Percentiles rank a stretch among this genome's conserved stretches.
Conservation (phyloP, 2,113 vertebrate species). For the Aix galericulata region DNA sequence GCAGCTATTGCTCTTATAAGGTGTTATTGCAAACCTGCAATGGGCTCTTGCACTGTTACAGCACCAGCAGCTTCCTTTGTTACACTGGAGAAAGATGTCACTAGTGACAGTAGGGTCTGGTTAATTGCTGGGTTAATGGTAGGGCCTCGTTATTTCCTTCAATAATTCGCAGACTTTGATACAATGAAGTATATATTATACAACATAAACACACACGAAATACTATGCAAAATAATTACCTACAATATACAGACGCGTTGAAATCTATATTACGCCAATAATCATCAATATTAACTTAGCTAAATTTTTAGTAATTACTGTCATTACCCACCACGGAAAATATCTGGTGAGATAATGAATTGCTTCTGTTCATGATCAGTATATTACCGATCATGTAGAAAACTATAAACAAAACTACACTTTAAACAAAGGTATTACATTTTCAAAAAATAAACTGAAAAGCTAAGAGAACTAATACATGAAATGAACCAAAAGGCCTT, state of each 20-base stretch:
- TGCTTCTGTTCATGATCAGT: neutral
- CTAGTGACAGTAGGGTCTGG: accelerated
- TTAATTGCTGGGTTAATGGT: neutral
- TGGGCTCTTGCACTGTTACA: neutral
- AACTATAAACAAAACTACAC: neutral
- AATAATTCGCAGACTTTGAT: neutral
- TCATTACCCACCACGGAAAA: neutral
- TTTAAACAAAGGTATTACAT: neutral
- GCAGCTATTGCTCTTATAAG: neutral
- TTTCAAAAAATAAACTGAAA: neutral
- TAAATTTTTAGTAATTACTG: neutral
- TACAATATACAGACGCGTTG: neutral
- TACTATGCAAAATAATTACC: neutral
- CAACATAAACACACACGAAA: neutral
- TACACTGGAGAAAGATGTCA: accelerated
- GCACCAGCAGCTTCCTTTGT: neutral
- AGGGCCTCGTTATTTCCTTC: neutral
- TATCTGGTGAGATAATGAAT: neutral
- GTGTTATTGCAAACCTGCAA: neutral
- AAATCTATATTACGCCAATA: neutral
- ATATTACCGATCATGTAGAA: too few relatives aligned
- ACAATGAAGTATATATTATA: neutral
- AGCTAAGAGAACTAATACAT: neutral
- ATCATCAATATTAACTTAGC: neutral
- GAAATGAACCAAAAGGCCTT: neutral